These are phyloP conservation scores for Brachypterus glaber DNA, from an alignment of 2,888 invertebrate species.

Conservation along the genomic window DNA sequence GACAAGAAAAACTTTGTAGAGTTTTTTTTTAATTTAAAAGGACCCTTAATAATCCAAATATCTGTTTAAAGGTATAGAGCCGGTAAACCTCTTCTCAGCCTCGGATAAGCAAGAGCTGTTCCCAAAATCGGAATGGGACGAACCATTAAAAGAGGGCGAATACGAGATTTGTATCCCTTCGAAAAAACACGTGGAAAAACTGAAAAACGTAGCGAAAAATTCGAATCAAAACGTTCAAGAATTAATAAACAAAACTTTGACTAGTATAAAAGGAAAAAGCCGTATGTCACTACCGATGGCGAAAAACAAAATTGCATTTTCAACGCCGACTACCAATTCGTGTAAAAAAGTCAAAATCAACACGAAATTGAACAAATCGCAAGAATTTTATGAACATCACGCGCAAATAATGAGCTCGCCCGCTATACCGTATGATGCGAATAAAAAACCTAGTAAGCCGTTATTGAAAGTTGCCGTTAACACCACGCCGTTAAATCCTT, in stretches of 20 bases:
- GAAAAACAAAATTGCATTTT: conserved; percentile 20
- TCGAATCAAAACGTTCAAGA: conserved; percentile 16
- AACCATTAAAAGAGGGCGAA: conserved; percentile 41
- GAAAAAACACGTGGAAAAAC: conserved; percentile 24
- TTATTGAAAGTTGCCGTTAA: conserved; percentile 57
- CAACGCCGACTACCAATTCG: conserved; percentile 15
- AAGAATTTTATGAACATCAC: conserved; percentile 64
- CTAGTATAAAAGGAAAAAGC: conserved; percentile 19
- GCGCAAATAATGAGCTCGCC: conserved; percentile 62
- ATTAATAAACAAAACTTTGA: conserved; percentile 14
- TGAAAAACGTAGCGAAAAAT: conserved; percentile 18
- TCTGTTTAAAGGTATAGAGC: too few relatives aligned
- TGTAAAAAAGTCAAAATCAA: conserved; percentile 65
- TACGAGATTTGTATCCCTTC: conserved; percentile 32
- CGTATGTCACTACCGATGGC: conserved; percentile 23
- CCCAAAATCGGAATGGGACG: conserved; percentile 37
- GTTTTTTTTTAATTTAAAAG: too few relatives aligned
- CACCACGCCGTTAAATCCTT: conserved; percentile 68
- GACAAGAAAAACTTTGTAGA: too few relatives aligned
- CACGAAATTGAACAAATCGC: conserved; percentile 59
- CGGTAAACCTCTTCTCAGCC: conserved; percentile 14
- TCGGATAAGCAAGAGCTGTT: conserved; percentile 18
- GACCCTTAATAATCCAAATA: too few relatives aligned
- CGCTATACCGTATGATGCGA: conserved; percentile 64
- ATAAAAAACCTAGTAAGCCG: conserved; percentile 57